These are phyloP conservation scores for Caenorhabditis virilis DNA, from an alignment of 2,888 invertebrate species.

Conservation along the genomic window DNA sequence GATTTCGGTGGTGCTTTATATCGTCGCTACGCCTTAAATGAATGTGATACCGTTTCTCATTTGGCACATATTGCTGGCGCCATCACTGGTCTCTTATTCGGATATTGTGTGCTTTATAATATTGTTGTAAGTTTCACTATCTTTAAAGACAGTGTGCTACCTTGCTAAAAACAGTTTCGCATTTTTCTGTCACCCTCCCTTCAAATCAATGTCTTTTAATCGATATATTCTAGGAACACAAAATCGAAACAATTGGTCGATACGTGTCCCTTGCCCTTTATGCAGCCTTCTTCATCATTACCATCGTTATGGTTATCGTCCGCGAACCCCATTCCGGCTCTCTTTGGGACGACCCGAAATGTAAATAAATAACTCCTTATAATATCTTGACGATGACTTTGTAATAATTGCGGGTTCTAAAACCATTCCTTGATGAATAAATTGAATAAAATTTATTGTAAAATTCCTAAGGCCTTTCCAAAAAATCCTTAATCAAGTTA, in stretches of 20 bases:
- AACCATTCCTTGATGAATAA: slow-evolving; percentile 13
- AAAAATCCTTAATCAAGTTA: slow-evolving; percentile 31
- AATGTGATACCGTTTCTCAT: slow-evolving; percentile 87
- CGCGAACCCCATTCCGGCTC: slow-evolving; percentile 30
- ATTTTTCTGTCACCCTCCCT: too few species aligned
- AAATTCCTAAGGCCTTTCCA: slow-evolving; percentile 22
- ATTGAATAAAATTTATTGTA: background rate
- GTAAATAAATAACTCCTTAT: background rate
- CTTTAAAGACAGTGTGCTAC: too few species aligned
- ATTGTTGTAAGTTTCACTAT: slow-evolving; percentile 42
- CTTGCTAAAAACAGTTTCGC: too few species aligned
- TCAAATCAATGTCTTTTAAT: background rate
- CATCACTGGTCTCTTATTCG: slow-evolving; percentile 81
- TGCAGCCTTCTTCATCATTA: slow-evolving; percentile 16
- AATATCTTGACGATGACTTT: too few species aligned
- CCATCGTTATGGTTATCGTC: slow-evolving; percentile 31
- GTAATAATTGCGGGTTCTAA: background rate
- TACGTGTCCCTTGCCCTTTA: slow-evolving; percentile 33
- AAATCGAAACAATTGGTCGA: slow-evolving; percentile 41
- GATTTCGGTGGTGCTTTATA: slow-evolving; percentile 91
- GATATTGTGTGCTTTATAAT: slow-evolving; percentile 51
- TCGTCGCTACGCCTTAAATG: slow-evolving; percentile 80
- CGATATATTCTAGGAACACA: slow-evolving; percentile 2
- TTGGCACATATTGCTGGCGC: slow-evolving; percentile 92
- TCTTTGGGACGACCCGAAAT: slow-evolving; percentile 15